Evolutionary conservation across 2,888 invertebrate species (phyloP), one percentile per base, ranked within the genome.

Genomic region (Lasioglossum zephyrum): DNA sequence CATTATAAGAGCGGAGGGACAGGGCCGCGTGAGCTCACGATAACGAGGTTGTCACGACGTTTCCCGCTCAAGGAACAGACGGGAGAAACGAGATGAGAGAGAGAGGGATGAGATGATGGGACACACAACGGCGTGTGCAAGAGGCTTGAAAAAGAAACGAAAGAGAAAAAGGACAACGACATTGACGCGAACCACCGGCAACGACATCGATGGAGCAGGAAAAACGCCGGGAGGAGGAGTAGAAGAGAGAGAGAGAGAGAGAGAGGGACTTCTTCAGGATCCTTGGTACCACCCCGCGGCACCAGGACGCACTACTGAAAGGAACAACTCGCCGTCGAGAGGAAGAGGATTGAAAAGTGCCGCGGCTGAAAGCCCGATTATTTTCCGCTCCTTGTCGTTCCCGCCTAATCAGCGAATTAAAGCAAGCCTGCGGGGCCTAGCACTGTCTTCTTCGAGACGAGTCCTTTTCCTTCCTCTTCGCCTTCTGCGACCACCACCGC

Each of bases 371-470:
- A 92, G 92, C 91, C 90, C 92, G 93, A 93, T 93, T 93, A 93
- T 94, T 92, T 93, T 92, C 92, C 92, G 90, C 91, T 93, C 91
- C 92, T 93, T 92, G 93, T 92, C 91, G 91, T 91, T 90, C 85
- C 91, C 92, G 92, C 92, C 93, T 94, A 94, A 94, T 94, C 94
- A 94, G 93, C 92, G 92, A 93, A 94, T 94, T 94, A 93, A 93
- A 93, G 91, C 90, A 89, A 89, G 93, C 93, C 92, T 89, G 88
- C 86, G 72, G 88, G 91, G 91, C 88, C 82, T 79, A 88, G 78
- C 82, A 88, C 82, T 81, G 81, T 87, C 78, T 82, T 85, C 75
- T 69, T n/a, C 69, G 66, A 41, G 57, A 41, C 44, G 69, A 72
- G 4, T 73, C 63, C 5, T 82, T 79, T 70, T 70, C 13, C 39